Conservation (phyloP, 2,113 vertebrate species). For the Odobenus rosmarus region DNA sequence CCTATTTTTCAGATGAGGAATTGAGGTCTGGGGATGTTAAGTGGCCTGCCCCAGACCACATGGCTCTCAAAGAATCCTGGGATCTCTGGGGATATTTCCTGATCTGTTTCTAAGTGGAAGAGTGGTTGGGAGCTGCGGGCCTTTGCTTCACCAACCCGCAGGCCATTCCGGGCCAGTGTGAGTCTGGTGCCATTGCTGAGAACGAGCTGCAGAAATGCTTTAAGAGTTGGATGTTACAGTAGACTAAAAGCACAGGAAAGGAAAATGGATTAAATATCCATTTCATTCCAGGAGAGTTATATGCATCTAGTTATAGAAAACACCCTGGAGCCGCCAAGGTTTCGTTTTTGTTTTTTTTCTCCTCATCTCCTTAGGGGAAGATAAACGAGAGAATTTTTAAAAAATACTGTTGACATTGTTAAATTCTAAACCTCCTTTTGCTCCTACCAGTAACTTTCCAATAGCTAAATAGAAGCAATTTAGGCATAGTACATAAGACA, state of each 20-base stretch:
- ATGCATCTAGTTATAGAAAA: conserved; percentile 77
- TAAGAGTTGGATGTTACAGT: conserved; percentile 19
- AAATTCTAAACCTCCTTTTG: conserved; percentile 81
- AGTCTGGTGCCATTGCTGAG: neutral
- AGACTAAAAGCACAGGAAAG: conserved; percentile 62
- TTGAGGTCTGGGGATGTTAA: neutral
- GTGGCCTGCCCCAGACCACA: neutral
- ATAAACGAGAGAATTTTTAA: conserved; percentile 61
- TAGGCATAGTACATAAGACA: conserved; percentile 76
- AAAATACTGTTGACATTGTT: conserved; percentile 68
- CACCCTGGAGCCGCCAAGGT: conserved; percentile 55
- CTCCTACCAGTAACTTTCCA: conserved; percentile 77
- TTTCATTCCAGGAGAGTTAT: conserved; percentile 70
- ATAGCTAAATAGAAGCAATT: conserved; percentile 70
- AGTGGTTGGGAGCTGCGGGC: neutral
- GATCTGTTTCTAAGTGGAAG: neutral
- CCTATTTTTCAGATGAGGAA: neutral
- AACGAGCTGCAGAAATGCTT: conserved; percentile 8
- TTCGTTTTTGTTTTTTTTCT: conserved; percentile 61
- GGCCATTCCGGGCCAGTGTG: neutral
- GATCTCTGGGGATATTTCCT: neutral
- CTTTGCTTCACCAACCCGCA: neutral
- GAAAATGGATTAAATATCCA: conserved; percentile 69
- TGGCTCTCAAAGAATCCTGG: neutral
- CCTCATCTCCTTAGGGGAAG: conserved; percentile 71